Base-by-base conservation (phyloP, 2,888 invertebrate species). In the Sminthurinus aureus region DNA sequence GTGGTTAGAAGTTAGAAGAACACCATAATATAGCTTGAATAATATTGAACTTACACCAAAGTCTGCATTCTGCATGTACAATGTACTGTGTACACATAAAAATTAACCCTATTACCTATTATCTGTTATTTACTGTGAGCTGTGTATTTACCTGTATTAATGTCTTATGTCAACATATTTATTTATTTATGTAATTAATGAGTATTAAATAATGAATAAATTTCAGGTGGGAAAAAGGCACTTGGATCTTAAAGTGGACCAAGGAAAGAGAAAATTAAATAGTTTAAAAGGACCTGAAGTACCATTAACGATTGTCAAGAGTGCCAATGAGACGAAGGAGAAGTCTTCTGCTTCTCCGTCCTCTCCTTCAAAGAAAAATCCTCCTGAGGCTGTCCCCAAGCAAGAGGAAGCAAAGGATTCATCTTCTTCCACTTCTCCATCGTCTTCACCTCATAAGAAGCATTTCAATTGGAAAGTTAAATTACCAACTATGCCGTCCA, bases 151-250 rank as follows among this genome's bases (percentile, higher is more conserved):
- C 38, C 6, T 38, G 6, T 38, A 38, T 4, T 38, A 38, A 38
- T 38, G 38, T 38, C 38, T 38, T 38, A 6, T 38, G 38, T 38
- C 38, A 1, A 38, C 38, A 38, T 38, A 38, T 38, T 38, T 38
- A 38, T 38, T 1, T 38, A 38, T 38, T 38, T 38, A 38, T 38
- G 38, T 38, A 38, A 38, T 38, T 38, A 38, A 38, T 38, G 38
- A 38, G 38, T 38, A 38, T 38, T 38, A 38, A 38, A 38, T 38
- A 38, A 2, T 58, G 58, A 24, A 75, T 75, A 50, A 75, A 20
- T 75, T 67, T 50, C 38, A 87, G 87, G 87, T 87, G 85, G 87
- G 87, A 73, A 87, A 87, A 71, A 87, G 87, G 66, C 87, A 87
- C 84, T 83, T 87, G 83, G 86, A 87, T 83, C 80, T 86, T 73